A percentile compares a stretch with the other conserved stretches of the same genome.
Evolutionary conservation across 2,888 invertebrate species (phyloP).

Genomic region (Hypselothyrea guttata): DNA sequence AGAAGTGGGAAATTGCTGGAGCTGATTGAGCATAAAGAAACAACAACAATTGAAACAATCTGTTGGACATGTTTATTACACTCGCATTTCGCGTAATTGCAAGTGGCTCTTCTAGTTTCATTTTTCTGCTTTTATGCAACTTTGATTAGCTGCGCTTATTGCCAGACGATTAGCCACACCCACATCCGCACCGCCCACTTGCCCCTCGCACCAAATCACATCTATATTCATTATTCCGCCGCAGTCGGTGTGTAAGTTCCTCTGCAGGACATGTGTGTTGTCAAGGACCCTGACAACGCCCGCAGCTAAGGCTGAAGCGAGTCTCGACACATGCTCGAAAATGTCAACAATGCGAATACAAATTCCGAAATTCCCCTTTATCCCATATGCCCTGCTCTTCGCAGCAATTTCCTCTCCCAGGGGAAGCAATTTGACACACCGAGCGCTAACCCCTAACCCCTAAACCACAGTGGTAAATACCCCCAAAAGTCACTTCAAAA

Average conservation of each 20-base stretch:
- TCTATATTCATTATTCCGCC: conserved; percentile 79
- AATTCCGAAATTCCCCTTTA: conserved; percentile 70
- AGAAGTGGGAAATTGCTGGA: neutral
- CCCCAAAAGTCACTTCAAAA: conserved; percentile 58
- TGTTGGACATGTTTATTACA: conserved; percentile 76
- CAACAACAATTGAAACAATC: conserved; percentile 65
- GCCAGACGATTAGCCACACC: conserved; percentile 74
- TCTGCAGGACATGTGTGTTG: conserved; percentile 56
- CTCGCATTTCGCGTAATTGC: conserved; percentile 65
- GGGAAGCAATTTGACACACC: conserved; percentile 79
- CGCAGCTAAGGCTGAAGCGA: conserved; percentile 21
- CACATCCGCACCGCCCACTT: conserved; percentile 33
- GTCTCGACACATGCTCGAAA: conserved; percentile 75
- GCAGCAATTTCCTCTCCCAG: conserved; percentile 71
- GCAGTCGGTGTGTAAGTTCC: conserved; percentile 30
- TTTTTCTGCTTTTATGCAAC: conserved; percentile 36
- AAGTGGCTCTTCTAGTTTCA: conserved; percentile 8
- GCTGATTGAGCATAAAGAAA: conserved; percentile 12
- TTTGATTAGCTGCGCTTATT: conserved; percentile 69
- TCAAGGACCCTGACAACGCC: conserved; percentile 41
- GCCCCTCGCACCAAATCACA: conserved; percentile 71
- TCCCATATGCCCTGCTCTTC: conserved; percentile 15
- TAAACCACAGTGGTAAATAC: conserved; percentile 22
- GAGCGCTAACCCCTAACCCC: conserved; percentile 32
- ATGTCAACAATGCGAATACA: conserved; percentile 79